Evolutionary conservation across 2,113 vertebrate genomes (phyloP).

Genomic region (Drymodes brunneopygia): DNA sequence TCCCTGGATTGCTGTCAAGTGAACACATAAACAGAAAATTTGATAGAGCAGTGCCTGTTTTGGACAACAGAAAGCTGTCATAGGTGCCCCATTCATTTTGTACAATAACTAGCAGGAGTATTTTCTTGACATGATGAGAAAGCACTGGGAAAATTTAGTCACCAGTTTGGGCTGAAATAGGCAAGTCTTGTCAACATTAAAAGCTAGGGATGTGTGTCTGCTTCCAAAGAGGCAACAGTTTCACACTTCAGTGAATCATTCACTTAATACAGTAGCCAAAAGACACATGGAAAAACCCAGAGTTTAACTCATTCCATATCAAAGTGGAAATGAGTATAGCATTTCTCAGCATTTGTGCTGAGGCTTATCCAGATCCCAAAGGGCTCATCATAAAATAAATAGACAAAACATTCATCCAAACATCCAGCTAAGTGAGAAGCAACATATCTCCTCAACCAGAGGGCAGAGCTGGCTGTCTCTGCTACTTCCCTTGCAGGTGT

Average conservation of each 20-base stretch:
- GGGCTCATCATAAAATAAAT: not conserved
- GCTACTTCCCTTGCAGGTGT: not conserved
- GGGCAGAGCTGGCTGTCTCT: not conserved
- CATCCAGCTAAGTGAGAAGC: not conserved
- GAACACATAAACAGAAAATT: not conserved
- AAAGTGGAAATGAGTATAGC: not conserved
- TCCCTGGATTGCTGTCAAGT: conserved; percentile 21
- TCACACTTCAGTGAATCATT: conserved; percentile 42
- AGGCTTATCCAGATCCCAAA: not conserved
- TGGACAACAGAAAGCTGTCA: not conserved
- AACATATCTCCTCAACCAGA: not conserved
- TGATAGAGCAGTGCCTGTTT: not conserved
- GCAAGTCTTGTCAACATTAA: not conserved
- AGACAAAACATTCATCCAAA: not conserved
- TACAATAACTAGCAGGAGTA: not conserved
- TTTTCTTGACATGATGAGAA: not conserved
- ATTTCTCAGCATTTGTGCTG: not conserved
- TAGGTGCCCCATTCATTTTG: not conserved
- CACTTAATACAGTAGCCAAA: conserved; percentile 10
- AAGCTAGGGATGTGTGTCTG: not conserved
- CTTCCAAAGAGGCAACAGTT: conserved; percentile 24
- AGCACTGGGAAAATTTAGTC: not conserved
- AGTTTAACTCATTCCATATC: not conserved
- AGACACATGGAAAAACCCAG: not conserved
- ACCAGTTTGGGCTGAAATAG: conserved; percentile 7